Evolutionary conservation across 2,888 invertebrate genomes (phyloP).

Genomic region (Tetramorium bicarinatum): DNA sequence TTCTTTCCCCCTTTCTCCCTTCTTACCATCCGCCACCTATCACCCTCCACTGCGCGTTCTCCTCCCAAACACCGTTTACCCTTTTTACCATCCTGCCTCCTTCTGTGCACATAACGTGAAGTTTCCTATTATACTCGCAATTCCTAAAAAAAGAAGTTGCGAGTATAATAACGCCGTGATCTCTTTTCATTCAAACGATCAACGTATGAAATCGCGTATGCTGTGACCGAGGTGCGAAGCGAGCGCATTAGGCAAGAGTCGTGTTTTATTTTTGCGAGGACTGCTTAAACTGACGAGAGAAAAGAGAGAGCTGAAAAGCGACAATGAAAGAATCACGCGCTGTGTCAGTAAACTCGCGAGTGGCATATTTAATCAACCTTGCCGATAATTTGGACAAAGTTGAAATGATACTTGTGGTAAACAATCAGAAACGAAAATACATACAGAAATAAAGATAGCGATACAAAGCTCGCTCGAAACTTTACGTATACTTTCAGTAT

Average conservation of each 20-base stretch:
- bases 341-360: background rate
- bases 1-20: slow-evolving; percentile 64
- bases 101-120: slow-evolving; percentile 65
- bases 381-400: background rate
- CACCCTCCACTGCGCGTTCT: slow-evolving; percentile 52
- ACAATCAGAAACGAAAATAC: background rate
- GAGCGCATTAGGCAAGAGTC: slow-evolving; percentile 59
- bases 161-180: slow-evolving; percentile 74
- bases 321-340: background rate
- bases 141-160: slow-evolving; percentile 65
- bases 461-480: background rate
- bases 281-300: slow-evolving; percentile 22
- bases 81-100: slow-evolving; percentile 72
- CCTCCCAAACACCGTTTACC: slow-evolving; percentile 72
- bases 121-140: slow-evolving; percentile 69
- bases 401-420: background rate
- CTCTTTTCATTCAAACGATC: slow-evolving; percentile 76
- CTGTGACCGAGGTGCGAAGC: slow-evolving; percentile 16
- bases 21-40: slow-evolving; percentile 51
- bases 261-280: slow-evolving; percentile 65
- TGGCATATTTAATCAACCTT: background rate
- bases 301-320: slow-evolving; percentile 5
- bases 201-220: slow-evolving; percentile 40
- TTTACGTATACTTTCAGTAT: background rate
- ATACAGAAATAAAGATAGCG: background rate